Evolutionary conservation across 2,888 invertebrate species (phyloP).

Genomic region (Mimumesa dahlbomi): DNA sequence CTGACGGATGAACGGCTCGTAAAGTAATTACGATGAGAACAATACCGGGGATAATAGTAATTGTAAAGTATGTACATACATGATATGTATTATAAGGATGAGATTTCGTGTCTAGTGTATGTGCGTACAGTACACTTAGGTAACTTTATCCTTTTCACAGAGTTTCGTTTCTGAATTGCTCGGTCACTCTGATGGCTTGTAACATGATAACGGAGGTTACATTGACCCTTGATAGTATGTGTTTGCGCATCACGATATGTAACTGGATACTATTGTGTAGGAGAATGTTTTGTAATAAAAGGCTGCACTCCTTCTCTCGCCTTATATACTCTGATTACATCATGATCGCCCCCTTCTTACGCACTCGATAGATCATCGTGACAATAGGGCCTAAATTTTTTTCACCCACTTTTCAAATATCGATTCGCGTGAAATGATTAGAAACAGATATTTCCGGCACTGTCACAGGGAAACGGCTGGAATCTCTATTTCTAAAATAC

Average conservation of each 20-base stretch:
- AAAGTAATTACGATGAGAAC: constrained; percentile 9
- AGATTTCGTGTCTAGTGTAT: too few relatives aligned
- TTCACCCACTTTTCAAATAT: too few relatives aligned
- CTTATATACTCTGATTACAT: not conserved
- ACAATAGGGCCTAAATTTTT: too few relatives aligned
- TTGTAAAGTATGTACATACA: too few relatives aligned
- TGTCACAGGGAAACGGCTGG: too few relatives aligned
- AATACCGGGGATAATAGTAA: constrained; percentile 27
- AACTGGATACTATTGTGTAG: not conserved
- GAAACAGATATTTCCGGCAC: too few relatives aligned
- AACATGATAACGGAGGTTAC: constrained; percentile 11
- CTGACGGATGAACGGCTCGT: constrained; percentile 28
- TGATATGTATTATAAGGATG: too few relatives aligned
- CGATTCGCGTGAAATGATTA: too few relatives aligned
- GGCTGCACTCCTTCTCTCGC: constrained; percentile 4
- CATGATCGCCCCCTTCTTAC: too few relatives aligned
- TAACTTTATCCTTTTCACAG: constrained; percentile 25
- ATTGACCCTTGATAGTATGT: constrained; percentile 3
- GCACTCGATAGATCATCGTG: too few relatives aligned
- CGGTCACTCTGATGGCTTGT: constrained; percentile 8
- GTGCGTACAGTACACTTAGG: too few relatives aligned
- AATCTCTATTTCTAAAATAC: too few relatives aligned
- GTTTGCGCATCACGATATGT: not conserved
- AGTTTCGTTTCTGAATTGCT: constrained; percentile 20
- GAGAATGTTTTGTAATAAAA: constrained; percentile 3